Percentiles rank a stretch among this genome's conserved stretches.
Evolutionary conservation across 2,797 vertebrate genomes (phyloP).

Genomic region (Sebastes oblongus): DNA sequence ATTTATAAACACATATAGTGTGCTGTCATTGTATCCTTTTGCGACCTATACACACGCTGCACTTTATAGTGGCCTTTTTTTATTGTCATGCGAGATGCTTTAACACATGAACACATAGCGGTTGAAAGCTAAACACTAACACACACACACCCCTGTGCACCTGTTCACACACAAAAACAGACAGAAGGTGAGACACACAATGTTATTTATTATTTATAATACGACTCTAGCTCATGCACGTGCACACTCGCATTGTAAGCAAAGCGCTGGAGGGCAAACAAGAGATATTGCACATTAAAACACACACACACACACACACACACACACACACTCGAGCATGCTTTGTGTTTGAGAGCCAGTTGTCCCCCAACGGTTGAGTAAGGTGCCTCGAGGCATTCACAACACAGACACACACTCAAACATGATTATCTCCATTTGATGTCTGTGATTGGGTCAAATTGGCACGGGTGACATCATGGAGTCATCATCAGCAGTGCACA

Average conservation of each 20-base stretch:
- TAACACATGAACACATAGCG: not conserved
- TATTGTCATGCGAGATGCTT: slow-evolving; percentile 20
- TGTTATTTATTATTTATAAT: slow-evolving; percentile 54
- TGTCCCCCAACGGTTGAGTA: slow-evolving; percentile 18
- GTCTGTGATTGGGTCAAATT: slow-evolving; percentile 50
- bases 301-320: not conserved
- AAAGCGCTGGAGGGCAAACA: slow-evolving; percentile 51
- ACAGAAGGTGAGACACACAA: not conserved
- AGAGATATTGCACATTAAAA: slow-evolving; percentile 46
- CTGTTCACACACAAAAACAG: slow-evolving; percentile 3
- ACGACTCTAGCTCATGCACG: slow-evolving; percentile 23
- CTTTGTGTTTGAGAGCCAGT: slow-evolving; percentile 37
- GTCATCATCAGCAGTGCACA: slow-evolving; percentile 12
- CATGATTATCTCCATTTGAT: slow-evolving; percentile 65
- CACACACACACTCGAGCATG: not conserved
- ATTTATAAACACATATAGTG: slow-evolving; percentile 21
- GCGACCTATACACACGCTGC: slow-evolving; percentile 16
- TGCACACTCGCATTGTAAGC: slow-evolving; percentile 21
- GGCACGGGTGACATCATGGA: slow-evolving; percentile 53
- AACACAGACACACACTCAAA: slow-evolving; percentile 45
- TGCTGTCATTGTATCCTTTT: slow-evolving; percentile 17
- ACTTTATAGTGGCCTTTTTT: not conserved
- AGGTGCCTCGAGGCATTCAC: slow-evolving; percentile 40
- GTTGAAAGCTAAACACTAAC: slow-evolving; percentile 8
- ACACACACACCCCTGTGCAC: not conserved